Evolutionary conservation across 2,888 invertebrate species (phyloP).

Genomic region (Deilephila porcellus): DNA sequence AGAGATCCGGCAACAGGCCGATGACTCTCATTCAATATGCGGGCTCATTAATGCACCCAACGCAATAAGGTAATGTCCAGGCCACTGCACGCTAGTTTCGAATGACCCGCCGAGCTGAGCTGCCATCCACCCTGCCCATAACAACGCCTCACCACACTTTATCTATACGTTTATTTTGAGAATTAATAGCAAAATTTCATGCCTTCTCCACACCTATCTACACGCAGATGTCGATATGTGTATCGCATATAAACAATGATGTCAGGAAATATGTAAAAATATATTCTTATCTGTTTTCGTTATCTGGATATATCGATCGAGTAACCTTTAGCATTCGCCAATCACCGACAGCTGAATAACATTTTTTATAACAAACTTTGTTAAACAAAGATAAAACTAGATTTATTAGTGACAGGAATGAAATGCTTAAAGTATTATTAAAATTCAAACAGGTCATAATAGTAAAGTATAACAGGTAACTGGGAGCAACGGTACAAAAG

Average conservation of each 20-base stretch:
- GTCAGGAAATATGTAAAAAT: conserved; percentile 8
- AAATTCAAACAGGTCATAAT: conserved; percentile 50
- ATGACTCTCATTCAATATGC: conserved; percentile 59
- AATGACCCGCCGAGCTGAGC: conserved; percentile 16
- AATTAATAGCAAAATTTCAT: neutral
- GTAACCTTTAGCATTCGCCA: conserved; percentile 30
- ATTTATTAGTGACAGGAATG: conserved; percentile 21
- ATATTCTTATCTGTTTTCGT: conserved; percentile 26
- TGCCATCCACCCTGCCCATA: conserved; percentile 29
- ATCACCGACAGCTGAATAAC: conserved; percentile 31
- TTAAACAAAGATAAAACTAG: conserved; percentile 34
- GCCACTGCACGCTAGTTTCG: conserved; percentile 24
- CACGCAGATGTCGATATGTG: conserved; percentile 7
- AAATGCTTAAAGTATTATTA: conserved; percentile 6
- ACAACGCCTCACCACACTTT: conserved; percentile 24
- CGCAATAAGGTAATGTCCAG: conserved; percentile 47
- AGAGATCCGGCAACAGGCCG: conserved; percentile 57
- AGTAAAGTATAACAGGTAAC: conserved; percentile 55
- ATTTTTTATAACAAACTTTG: conserved; percentile 38
- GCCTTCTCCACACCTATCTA: conserved; percentile 12
- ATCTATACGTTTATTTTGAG: neutral
- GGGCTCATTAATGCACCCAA: conserved; percentile 69
- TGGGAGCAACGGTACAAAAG: conserved; percentile 54
- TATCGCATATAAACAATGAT: conserved; percentile 14
- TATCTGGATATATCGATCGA: conserved; percentile 33